These are phyloP conservation scores for Cepphus grylle DNA, from an alignment of 2,113 vertebrate genomes.

Conservation along the genomic window DNA sequence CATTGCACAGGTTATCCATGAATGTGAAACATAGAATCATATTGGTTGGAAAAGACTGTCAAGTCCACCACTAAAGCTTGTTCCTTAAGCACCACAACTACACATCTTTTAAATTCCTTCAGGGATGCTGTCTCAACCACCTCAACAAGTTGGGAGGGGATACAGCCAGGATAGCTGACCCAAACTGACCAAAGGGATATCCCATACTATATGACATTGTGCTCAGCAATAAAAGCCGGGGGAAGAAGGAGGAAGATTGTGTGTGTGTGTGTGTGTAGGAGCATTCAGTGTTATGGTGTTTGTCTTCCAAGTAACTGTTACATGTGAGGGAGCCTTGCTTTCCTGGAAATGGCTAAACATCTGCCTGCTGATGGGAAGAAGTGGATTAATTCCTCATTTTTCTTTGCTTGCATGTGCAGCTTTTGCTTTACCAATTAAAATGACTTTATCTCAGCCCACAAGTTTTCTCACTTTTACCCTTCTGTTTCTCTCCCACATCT, in stretches of 20 bases:
- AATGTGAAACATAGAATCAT: background rate
- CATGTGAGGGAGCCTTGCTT: background rate
- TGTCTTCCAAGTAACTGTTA: background rate
- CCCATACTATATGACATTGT: background rate
- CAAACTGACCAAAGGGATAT: background rate
- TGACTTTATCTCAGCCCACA: background rate
- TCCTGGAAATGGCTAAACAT: background rate
- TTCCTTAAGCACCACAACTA: too few relatives aligned
- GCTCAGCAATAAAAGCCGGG: background rate
- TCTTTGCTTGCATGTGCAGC: background rate
- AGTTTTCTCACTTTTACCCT: background rate
- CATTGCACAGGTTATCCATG: background rate
- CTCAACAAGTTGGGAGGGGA: background rate
- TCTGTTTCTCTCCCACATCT: background rate
- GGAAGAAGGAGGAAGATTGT: background rate
- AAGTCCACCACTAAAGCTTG: too few relatives aligned
- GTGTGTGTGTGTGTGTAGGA: too few relatives aligned
- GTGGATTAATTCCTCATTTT: background rate
- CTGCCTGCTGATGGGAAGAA: background rate
- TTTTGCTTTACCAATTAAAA: background rate
- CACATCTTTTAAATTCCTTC: too few relatives aligned
- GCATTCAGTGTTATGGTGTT: background rate
- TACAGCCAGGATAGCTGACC: background rate
- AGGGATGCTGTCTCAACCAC: too few relatives aligned
- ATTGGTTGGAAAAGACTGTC: too few relatives aligned